Base-by-base conservation (phyloP, 2,888 invertebrate genomes). In the Metacarcinus magister region DNA sequence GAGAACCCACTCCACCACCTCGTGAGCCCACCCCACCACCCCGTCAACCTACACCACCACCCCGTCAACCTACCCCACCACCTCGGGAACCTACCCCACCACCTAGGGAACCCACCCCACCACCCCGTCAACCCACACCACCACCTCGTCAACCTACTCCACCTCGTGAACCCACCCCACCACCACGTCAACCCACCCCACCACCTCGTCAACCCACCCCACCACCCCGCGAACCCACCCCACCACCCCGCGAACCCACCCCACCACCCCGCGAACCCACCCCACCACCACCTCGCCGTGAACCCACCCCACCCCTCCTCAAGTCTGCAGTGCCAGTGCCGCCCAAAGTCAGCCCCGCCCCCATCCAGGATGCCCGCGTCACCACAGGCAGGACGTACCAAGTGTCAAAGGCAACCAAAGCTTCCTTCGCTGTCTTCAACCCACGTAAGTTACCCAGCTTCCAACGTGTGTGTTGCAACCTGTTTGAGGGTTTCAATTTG, bases 121-220 rank as follows among this genome's bases (percentile, higher is more conserved):
- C 95, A 67, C 95, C 95, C 23, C 94, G 94, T 5, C 32, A 82
- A 8, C 96, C 94, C 32, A 96, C 94, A 2, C 95, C 96, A 32
- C 94, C 94, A 19, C 96, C 96, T 0, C 82, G 94, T 32, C 44
- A 96, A 94, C 96, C 94, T 16, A 94, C 94, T 0, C 96, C 95
- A 19, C 96, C 96, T 1, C 96, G 94, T 32, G 67, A 95, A 92
- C 95, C 95, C 4, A 94, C 96, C 8, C 96, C 96, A n/a, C 92
- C 96, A 39, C 95, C 96, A n/a, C 67, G 92, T 39, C 48, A 54
- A 8, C 95, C 95, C 32, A 90, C 75, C 0, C 95, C 96, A 54
- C 96, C 96, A 75, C 96, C 96, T 0, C 93, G 91, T 16, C n/a
- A 95, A n/a, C 96, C 96, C 54, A 95, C 96, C 4, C 96, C 96